These are phyloP conservation scores for Aurelia sp. DNA, from an alignment of 30 jellyfish, hydroid and myxozoan species.

Conservation along the genomic window DNA sequence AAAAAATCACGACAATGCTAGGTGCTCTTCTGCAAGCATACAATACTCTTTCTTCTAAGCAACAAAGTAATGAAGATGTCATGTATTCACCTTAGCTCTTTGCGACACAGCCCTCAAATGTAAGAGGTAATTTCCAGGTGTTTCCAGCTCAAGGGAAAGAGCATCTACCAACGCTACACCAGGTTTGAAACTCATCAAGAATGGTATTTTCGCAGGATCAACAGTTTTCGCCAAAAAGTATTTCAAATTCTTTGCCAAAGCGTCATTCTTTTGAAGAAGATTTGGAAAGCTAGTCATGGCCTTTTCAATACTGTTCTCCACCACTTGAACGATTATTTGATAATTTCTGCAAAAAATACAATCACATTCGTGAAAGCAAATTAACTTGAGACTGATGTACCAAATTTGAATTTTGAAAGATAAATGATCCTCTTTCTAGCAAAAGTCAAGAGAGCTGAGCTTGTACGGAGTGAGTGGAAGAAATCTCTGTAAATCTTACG, in stretches of 20 bases:
- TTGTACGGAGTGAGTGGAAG: too few species aligned
- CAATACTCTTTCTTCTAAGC: too few species aligned
- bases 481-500: too few species aligned
- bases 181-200: slow-evolving; percentile 29
- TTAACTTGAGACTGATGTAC: too few species aligned
- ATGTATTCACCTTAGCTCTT: background rate
- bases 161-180: slow-evolving; percentile 56
- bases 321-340: slow-evolving; percentile 58
- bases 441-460: too few species aligned
- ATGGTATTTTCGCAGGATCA: slow-evolving; percentile 8
- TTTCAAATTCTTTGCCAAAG: slow-evolving; percentile 16
- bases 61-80: too few species aligned
- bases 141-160: slow-evolving; percentile 14
- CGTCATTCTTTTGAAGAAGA: slow-evolving; percentile 38
- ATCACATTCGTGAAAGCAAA: too few species aligned
- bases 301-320: background rate
- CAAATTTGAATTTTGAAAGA: too few species aligned
- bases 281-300: slow-evolving; percentile 25
- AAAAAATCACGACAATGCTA: too few species aligned
- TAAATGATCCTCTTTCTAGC: too few species aligned
- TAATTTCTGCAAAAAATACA: slow-evolving; percentile 26
- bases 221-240: slow-evolving; percentile 46
- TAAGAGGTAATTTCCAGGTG: slow-evolving; percentile 68
- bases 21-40: too few species aligned
- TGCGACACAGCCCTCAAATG: slow-evolving; percentile 55